These are phyloP conservation scores for Halocynthia aurantium DNA, from an alignment of 23 tunicate species.

Conservation along the genomic window DNA sequence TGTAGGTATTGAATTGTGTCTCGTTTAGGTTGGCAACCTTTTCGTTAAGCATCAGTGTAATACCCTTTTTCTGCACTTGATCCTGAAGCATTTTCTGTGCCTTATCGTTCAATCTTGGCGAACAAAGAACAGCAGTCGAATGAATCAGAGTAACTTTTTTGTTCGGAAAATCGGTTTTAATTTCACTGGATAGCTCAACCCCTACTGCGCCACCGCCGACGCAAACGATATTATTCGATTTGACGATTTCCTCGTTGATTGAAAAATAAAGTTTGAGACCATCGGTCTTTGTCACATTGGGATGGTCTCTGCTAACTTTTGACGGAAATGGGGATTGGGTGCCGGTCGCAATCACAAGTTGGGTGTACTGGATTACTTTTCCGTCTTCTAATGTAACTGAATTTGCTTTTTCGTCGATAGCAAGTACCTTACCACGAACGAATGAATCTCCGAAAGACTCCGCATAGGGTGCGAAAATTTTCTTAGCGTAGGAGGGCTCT, in stretches of 20 bases:
- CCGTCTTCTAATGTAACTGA: conserved; percentile 55
- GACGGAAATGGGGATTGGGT: conserved; percentile 43
- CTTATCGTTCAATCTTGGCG: background rate
- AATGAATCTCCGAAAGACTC: conserved; percentile 40
- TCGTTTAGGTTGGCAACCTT: conserved; percentile 8
- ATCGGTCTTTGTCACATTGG: conserved; percentile 14
- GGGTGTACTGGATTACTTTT: conserved; percentile 30
- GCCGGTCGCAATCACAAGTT: conserved; percentile 61
- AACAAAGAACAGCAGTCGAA: background rate
- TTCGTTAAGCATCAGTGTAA: conserved; percentile 17
- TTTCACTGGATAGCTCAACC: conserved; percentile 78
- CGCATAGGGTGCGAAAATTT: conserved; percentile 38
- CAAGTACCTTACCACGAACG: conserved; percentile 33
- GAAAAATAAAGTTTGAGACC: conserved; percentile 21
- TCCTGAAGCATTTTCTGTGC: background rate
- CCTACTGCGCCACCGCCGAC: conserved; percentile 96
- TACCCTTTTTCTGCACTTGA: conserved; percentile 3
- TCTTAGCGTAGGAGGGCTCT: conserved; percentile 7
- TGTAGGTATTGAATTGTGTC: conserved; percentile 11
- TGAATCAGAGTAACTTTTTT: conserved; percentile 40
- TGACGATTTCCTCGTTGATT: conserved; percentile 10
- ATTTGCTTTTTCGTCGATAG: conserved; percentile 35
- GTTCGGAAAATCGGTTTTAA: conserved; percentile 54
- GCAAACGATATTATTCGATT: conserved; percentile 42
- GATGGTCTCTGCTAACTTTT: conserved; percentile 26